These are phyloP conservation scores for Lepus europaeus DNA, from an alignment of 2,113 vertebrate species.

Conservation along the genomic window DNA sequence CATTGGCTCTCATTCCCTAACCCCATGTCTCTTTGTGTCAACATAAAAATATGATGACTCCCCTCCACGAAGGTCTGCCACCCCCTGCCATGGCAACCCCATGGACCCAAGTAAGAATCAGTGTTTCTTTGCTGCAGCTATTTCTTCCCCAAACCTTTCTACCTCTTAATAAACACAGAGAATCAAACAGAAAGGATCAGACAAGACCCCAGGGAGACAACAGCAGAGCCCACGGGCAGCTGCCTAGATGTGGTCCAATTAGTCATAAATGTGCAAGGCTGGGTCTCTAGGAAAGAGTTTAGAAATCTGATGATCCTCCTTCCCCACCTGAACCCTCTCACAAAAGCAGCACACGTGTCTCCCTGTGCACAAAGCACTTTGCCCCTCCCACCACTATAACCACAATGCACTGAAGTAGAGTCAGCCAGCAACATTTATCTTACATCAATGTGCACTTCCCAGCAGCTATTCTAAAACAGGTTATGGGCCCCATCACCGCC, in stretches of 20 bases:
- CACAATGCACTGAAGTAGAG: not conserved
- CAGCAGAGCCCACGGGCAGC: not conserved
- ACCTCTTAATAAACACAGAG: not conserved
- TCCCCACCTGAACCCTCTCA: not conserved
- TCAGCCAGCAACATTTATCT: not conserved
- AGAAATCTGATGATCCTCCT: not conserved
- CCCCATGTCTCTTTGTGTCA: not conserved
- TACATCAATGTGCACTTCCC: not conserved
- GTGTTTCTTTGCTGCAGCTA: not conserved
- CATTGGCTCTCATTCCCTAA: not conserved
- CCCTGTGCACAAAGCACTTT: not conserved
- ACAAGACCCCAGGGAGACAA: not conserved
- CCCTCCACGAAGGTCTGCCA: not conserved
- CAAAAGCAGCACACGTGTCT: not conserved
- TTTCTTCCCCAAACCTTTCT: too few species aligned
- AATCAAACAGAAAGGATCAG: not conserved
- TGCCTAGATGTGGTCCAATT: not conserved
- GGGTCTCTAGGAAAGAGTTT: not conserved
- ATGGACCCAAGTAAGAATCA: not conserved
- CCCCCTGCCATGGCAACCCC: not conserved
- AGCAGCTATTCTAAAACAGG: not conserved
- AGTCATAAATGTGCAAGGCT: not conserved
- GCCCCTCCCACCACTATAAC: not conserved
- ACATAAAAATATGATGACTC: not conserved
- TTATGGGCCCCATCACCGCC: too few species aligned